Evolutionary conservation across 2,888 invertebrate genomes (phyloP).

Genomic region (Amiota communis): DNA sequence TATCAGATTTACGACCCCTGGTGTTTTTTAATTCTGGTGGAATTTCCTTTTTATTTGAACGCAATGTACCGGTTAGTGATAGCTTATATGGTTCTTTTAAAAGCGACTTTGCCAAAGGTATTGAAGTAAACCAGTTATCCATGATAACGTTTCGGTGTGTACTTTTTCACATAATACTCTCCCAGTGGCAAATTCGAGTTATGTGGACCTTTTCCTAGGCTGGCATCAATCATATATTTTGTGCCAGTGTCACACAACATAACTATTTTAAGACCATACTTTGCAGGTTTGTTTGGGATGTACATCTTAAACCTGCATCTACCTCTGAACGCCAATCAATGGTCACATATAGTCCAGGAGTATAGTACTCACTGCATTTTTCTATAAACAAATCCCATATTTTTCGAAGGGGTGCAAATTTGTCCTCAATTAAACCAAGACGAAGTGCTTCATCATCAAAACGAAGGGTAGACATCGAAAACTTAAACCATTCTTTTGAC

Average conservation of each 20-base stretch:
- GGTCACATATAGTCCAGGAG: conserved; percentile 37
- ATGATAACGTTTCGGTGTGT: conserved; percentile 46
- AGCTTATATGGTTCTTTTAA: no score
- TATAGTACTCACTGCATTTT: conserved; percentile 44
- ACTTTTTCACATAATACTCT: conserved; percentile 43
- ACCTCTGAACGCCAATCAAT: no score
- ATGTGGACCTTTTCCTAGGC: conserved; percentile 38
- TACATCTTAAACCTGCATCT: conserved; percentile 42
- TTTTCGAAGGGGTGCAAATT: conserved; percentile 32
- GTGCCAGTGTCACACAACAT: conserved; percentile 43
- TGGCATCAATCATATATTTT: conserved; percentile 44
- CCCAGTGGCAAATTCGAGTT: conserved; percentile 36
- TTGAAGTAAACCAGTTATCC: no score
- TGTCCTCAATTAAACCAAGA: conserved; percentile 27
- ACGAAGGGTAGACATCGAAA: conserved; percentile 30
- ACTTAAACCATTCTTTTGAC: conserved; percentile 36
- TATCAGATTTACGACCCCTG: no score
- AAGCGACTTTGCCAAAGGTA: no score
- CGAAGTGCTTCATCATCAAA: conserved; percentile 39
- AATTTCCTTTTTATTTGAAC: conserved; percentile 54
- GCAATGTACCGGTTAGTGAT: conserved; percentile 59
- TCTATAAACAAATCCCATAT: conserved; percentile 41
- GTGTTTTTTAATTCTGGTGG: no score
- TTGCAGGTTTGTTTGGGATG: conserved; percentile 45
- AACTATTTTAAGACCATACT: conserved; percentile 41